Percentiles rank a stretch among this genome's conserved stretches.
Evolutionary conservation across 1,140 invertebrate species (phyloP).

Genomic region (Drosophila watanabei): DNA sequence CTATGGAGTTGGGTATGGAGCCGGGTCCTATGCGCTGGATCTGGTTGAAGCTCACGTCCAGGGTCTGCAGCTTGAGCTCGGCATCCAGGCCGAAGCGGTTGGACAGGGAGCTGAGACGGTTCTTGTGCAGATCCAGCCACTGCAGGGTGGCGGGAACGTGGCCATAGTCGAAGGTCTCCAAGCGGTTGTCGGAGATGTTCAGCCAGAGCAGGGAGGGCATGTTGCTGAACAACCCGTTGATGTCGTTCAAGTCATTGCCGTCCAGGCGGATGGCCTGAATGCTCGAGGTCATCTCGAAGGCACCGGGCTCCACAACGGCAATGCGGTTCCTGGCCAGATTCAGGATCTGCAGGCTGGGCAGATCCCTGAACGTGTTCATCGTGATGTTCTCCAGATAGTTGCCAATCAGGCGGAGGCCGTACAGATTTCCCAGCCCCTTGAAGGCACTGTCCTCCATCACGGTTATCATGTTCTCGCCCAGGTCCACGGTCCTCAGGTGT

Average conservation of each 20-base stretch:
- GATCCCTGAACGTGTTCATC: constrained; percentile 91
- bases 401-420: constrained; percentile 93
- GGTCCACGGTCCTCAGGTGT: constrained; percentile 92
- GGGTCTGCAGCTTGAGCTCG: constrained; percentile 90
- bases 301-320: constrained; percentile 91
- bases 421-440: constrained; percentile 91
- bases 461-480: constrained; percentile 93
- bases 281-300: constrained; percentile 92
- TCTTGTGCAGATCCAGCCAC: constrained; percentile 96
- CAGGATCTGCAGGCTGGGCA: constrained; percentile 94
- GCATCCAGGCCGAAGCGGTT: constrained; percentile 91
- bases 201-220: constrained; percentile 94
- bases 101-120: constrained; percentile 93
- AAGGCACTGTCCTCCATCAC: constrained; percentile 92
- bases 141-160: constrained; percentile 93
- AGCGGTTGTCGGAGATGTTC: constrained; percentile 96
- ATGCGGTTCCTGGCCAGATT: constrained; percentile 96
- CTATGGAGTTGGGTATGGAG: constrained; percentile 92
- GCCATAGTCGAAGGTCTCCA: constrained; percentile 96
- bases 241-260: constrained; percentile 93
- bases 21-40: constrained; percentile 89
- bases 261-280: constrained; percentile 95
- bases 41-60: constrained; percentile 94
- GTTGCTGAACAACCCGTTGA: constrained; percentile 93
- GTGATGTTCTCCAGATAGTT: constrained; percentile 95